Percentiles rank a stretch among this genome's conserved stretches.
phyloP scores from a whole-genome alignment of 2,888 invertebrate species.

The Netelia melanura region DNA sequence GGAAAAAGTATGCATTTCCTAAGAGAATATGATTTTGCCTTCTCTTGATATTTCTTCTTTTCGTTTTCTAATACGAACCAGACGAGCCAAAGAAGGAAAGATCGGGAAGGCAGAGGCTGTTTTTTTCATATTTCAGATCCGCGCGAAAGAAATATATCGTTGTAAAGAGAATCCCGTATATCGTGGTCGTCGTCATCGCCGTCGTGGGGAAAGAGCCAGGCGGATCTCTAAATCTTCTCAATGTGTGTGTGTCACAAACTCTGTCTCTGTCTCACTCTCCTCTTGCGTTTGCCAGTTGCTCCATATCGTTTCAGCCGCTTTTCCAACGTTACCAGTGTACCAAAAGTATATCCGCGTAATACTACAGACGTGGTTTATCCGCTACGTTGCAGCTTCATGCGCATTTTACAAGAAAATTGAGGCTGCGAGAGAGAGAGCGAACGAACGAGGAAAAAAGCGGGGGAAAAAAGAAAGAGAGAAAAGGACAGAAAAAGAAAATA shows the following conservation, averaged over 20 bases:
- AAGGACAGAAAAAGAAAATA: too few relatives aligned
- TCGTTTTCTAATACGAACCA: too few relatives aligned
- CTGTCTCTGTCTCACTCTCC: background rate
- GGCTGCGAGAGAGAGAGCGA: background rate
- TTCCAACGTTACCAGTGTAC: constrained; percentile 24
- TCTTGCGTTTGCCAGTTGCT: constrained; percentile 26
- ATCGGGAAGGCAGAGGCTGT: constrained; percentile 7
- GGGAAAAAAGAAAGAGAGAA: background rate
- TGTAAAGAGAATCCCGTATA: background rate
- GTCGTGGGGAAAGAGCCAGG: background rate
- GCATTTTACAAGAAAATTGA: constrained; percentile 42
- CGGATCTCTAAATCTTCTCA: constrained; percentile 42
- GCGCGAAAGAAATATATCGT: constrained; percentile 30
- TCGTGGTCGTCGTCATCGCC: background rate
- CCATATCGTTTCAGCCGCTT: background rate
- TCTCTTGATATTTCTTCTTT: background rate
- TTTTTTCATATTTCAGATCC: constrained; percentile 39
- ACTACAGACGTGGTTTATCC: constrained; percentile 43
- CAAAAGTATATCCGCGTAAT: constrained; percentile 32
- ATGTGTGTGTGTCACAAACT: background rate
- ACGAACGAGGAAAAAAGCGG: background rate
- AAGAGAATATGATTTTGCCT: constrained; percentile 30
- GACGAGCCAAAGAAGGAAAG: background rate
- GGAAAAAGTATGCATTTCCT: constrained; percentile 21
- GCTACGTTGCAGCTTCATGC: constrained; percentile 39